These are phyloP conservation scores for Boloria euphrosyne DNA, from an alignment of 2,888 invertebrate genomes.

Conservation along the genomic window DNA sequence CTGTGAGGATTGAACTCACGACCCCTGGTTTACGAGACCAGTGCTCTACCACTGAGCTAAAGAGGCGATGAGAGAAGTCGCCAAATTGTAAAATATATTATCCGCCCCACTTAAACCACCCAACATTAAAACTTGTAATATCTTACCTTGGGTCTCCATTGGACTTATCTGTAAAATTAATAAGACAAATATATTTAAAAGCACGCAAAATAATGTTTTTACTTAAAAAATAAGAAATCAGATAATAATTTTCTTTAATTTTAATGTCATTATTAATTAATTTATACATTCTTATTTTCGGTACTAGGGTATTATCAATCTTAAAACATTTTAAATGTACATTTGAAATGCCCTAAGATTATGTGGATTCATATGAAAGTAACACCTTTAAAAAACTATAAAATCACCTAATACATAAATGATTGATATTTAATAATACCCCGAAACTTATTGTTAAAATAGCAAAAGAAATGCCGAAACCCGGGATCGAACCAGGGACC, in stretches of 20 bases:
- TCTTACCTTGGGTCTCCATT: conserved; percentile 45
- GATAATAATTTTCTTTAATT: too few species aligned
- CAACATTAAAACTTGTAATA: conserved; percentile 38
- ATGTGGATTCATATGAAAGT: too few species aligned
- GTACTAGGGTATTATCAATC: too few species aligned
- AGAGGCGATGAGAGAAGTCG: conserved; percentile 79
- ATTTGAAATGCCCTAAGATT: too few species aligned
- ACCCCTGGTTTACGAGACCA: conserved; percentile 93
- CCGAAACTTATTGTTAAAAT: background rate
- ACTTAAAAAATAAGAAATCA: too few species aligned
- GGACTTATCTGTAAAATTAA: conserved; percentile 53
- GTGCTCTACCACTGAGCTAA: conserved; percentile 93
- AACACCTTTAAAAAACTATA: too few species aligned
- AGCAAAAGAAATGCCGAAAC: conserved; percentile 81
- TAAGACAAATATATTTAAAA: conserved; percentile 21
- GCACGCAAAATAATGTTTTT: background rate
- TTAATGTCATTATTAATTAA: too few species aligned
- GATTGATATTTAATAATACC: too few species aligned
- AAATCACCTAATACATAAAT: too few species aligned
- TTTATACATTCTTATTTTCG: too few species aligned
- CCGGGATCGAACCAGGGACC: conserved; percentile 88
- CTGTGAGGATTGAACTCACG: conserved; percentile 92
- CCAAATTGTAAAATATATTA: conserved; percentile 56
- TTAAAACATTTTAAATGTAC: too few species aligned
- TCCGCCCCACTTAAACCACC: background rate